phyloP scores from a whole-genome alignment of 2,888 invertebrate genomes.

The Plemyria rubiginata region DNA sequence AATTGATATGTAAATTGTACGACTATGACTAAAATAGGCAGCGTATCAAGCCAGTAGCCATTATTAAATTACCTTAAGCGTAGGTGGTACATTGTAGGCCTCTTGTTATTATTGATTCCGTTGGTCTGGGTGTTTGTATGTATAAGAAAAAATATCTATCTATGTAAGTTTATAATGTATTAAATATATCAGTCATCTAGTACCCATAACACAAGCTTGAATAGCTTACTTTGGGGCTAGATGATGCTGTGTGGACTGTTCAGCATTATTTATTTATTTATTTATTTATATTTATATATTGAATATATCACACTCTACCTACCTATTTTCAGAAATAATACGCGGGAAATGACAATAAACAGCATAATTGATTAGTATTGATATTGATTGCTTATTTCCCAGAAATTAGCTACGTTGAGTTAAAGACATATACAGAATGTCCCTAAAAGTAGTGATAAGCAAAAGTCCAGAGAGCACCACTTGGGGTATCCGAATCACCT shows the following conservation, averaged over 20 bases:
- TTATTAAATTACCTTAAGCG: conserved; percentile 21
- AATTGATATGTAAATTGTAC: conserved; percentile 58
- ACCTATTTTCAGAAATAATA: conserved; percentile 13
- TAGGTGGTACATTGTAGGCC: conserved; percentile 12
- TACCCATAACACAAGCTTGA: too few relatives aligned
- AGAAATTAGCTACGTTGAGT: conserved; percentile 1
- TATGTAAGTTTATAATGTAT: too few relatives aligned
- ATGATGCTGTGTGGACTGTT: too few relatives aligned
- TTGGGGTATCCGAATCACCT: too few relatives aligned
- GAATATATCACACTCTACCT: conserved; percentile 14
- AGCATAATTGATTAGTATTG: not conserved
- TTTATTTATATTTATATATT: too few relatives aligned
- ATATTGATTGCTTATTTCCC: conserved; percentile 4
- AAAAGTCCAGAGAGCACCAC: too few relatives aligned
- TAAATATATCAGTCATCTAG: too few relatives aligned
- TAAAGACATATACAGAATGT: not conserved
- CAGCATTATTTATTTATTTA: too few relatives aligned
- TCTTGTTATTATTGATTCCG: conserved; percentile 19
- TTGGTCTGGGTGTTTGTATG: too few relatives aligned
- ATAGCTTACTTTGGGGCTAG: too few relatives aligned
- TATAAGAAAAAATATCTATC: too few relatives aligned
- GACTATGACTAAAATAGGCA: conserved; percentile 41
- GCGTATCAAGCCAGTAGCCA: conserved; percentile 1
- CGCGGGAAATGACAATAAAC: conserved; percentile 10
- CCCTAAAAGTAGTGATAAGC: too few relatives aligned